phyloP scores from a whole-genome alignment of 2,113 vertebrate species.

The Eurystomus gularis region DNA sequence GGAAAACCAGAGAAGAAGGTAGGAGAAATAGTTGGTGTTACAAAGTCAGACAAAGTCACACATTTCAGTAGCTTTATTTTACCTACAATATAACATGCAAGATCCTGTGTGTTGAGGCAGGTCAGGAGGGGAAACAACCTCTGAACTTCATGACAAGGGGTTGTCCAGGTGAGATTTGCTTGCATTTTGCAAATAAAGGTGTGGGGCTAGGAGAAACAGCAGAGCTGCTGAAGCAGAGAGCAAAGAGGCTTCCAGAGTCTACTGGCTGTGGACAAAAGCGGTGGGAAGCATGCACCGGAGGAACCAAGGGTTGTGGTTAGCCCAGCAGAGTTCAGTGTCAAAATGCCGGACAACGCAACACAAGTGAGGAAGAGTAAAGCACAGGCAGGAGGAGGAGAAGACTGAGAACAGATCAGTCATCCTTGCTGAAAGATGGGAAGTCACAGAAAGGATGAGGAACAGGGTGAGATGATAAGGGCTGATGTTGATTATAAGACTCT shows the following conservation, averaged over 20 bases:
- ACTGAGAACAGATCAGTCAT: constrained; percentile 1
- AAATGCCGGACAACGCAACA: background rate
- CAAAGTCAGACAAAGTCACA: background rate
- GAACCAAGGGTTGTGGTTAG: background rate
- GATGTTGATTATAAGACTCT: constrained; percentile 37
- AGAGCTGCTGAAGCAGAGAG: background rate
- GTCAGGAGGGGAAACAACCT: background rate
- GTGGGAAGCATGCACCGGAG: background rate
- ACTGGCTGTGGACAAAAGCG: background rate
- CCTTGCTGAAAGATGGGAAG: constrained; percentile 3
- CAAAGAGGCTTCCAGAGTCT: background rate
- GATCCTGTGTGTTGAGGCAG: background rate
- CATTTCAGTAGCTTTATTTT: background rate
- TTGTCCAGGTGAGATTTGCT: background rate
- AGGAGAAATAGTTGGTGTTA: background rate
- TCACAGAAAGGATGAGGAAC: background rate
- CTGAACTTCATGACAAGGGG: background rate
- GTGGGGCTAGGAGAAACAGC: background rate
- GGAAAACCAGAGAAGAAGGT: background rate
- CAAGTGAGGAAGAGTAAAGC: background rate
- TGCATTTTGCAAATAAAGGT: background rate
- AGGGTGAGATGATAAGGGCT: constrained; percentile 15
- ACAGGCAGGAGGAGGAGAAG: background rate
- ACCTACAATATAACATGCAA: background rate
- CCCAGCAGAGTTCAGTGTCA: background rate